Percentiles rank a stretch among this genome's conserved stretches.
These are phyloP conservation scores for Atta texana DNA, from an alignment of 1,140 invertebrate genomes.

Conservation along the genomic window DNA sequence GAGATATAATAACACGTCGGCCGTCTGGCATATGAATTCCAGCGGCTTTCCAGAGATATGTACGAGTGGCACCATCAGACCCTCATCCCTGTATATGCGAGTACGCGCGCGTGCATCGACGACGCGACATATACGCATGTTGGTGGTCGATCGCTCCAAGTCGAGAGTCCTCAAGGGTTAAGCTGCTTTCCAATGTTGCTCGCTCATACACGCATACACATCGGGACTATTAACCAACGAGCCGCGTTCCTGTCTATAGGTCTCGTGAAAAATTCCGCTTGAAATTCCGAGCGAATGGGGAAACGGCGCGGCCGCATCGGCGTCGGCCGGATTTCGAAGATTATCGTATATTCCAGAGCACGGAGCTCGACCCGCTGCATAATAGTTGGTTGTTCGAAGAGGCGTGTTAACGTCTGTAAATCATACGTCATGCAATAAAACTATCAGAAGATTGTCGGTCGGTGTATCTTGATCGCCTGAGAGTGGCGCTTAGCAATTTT, in stretches of 20 bases:
- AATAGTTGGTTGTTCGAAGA: conserved; percentile 48
- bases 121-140: conserved; percentile 28
- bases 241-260: neutral
- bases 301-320: conserved; percentile 31
- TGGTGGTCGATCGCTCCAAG: conserved; percentile 68
- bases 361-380: conserved; percentile 24
- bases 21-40: conserved; percentile 64
- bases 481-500: conserved; percentile 45
- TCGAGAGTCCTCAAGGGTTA: conserved; percentile 73
- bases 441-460: neutral
- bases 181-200: conserved; percentile 74
- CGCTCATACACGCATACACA: conserved; percentile 59
- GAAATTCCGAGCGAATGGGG: conserved; percentile 35
- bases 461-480: conserved; percentile 34
- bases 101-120: conserved; percentile 25
- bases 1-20: conserved; percentile 69
- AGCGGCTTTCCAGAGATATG: conserved; percentile 51
- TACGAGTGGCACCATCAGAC: conserved; percentile 3
- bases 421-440: conserved; percentile 50
- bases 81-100: neutral
- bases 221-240: conserved; percentile 67
- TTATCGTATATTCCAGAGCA: conserved; percentile 39
- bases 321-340: conserved; percentile 46
- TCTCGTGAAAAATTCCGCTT: conserved; percentile 64
- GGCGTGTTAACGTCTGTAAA: conserved; percentile 50